Percentiles rank a stretch among this genome's conserved stretches.
Evolutionary conservation across 2,113 vertebrate species (phyloP).

Genomic region (Cephalopholis sonnerati): DNA sequence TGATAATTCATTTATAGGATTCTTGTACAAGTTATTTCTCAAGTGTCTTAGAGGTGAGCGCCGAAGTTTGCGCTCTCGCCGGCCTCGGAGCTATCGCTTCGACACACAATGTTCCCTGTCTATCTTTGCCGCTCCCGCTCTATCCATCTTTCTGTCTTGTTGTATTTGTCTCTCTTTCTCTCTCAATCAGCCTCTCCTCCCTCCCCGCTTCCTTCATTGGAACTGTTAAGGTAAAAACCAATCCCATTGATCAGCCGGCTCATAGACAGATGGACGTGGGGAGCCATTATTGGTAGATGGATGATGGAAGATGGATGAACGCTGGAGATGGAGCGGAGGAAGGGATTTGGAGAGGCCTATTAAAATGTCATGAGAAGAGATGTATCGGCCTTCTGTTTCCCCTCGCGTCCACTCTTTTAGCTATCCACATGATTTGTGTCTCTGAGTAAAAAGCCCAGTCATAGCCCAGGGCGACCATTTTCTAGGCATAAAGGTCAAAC

Average conservation of each 20-base stretch:
- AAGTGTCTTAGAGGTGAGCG: conserved; percentile 39
- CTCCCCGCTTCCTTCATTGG: conserved; percentile 27
- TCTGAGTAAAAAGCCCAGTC: conserved; percentile 65
- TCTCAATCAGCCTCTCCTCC: conserved; percentile 55
- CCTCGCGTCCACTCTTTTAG: conserved; percentile 70
- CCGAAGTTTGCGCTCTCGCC: conserved; percentile 17
- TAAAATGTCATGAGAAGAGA: conserved; percentile 80
- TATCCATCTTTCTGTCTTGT: conserved; percentile 58
- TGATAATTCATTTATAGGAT: conserved; percentile 56
- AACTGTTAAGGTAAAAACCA: conserved; percentile 64
- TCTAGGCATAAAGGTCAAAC: conserved; percentile 71
- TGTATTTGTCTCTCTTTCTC: conserved; percentile 55
- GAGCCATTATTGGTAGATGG: conserved; percentile 74
- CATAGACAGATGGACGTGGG: conserved; percentile 51
- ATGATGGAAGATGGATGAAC: conserved; percentile 72
- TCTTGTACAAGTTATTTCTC: conserved; percentile 52
- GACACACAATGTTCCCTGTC: conserved; percentile 40
- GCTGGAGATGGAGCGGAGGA: conserved; percentile 56
- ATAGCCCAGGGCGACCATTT: conserved; percentile 55
- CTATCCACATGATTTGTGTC: conserved; percentile 78
- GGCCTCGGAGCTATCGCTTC: conserved; percentile 25
- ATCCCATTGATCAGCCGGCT: conserved; percentile 72
- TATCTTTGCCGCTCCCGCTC: conserved; percentile 10
- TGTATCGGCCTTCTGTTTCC: conserved; percentile 73
- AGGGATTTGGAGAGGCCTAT: conserved; percentile 75